phyloP scores from a whole-genome alignment of 2,888 invertebrate species.

The Callosobruchus maculatus region DNA sequence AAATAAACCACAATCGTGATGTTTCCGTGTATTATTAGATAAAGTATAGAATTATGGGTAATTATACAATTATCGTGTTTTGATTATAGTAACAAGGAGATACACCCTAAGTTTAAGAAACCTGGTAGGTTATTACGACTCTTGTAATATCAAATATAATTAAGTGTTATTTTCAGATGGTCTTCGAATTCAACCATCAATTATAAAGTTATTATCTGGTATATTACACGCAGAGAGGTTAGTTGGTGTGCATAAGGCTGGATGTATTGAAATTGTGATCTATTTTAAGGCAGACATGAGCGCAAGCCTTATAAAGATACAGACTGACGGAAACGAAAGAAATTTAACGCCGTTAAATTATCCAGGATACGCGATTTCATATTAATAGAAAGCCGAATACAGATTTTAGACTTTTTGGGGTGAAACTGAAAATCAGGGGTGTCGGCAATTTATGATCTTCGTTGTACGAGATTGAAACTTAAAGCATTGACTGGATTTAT shows the following conservation, averaged over 20 bases:
- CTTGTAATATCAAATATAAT: background rate
- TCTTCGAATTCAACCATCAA: background rate
- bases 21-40: background rate
- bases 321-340: too few species aligned
- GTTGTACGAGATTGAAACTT: too few species aligned
- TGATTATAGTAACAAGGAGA: background rate
- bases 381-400: too few species aligned
- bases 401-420: too few species aligned
- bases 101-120: background rate
- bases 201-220: background rate
- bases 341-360: too few species aligned
- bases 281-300: too few species aligned
- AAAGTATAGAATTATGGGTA: background rate
- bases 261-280: too few species aligned
- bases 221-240: background rate
- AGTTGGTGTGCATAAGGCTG: background rate
- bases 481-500: too few species aligned
- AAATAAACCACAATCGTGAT: background rate
- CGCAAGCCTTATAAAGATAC: too few species aligned
- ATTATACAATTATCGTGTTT: background rate
- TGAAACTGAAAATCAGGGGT: too few species aligned
- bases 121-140: background rate
- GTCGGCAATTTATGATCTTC: too few species aligned
- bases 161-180: background rate
- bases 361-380: too few species aligned